Percentiles rank a stretch among this genome's conserved stretches.
Conservation (phyloP, 2,888 invertebrate genomes). For the Acronicta leporina region DNA sequence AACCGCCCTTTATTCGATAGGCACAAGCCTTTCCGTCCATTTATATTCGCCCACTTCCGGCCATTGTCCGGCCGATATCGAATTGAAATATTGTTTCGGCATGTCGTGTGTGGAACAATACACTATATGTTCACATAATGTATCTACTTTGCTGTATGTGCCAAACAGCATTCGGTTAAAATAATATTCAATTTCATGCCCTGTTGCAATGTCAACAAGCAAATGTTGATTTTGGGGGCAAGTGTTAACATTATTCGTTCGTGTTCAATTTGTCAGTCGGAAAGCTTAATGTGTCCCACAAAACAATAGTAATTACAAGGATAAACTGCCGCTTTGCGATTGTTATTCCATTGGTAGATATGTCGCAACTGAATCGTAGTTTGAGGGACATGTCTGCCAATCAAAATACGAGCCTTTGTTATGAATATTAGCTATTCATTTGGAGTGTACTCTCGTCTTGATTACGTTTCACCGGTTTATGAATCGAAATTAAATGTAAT, state of each 20-base stretch:
- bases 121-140: slow-evolving; percentile 57
- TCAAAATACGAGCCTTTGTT: slow-evolving; percentile 45
- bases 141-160: slow-evolving; percentile 53
- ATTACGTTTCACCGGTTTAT: slow-evolving; percentile 14
- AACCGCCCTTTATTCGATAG: slow-evolving; percentile 79
- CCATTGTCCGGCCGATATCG: slow-evolving; percentile 85
- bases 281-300: slow-evolving; percentile 63
- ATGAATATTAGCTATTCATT: slow-evolving; percentile 45
- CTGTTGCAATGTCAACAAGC: slow-evolving; percentile 64
- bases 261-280: slow-evolving; percentile 67
- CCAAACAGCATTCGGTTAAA: slow-evolving; percentile 56
- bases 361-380: slow-evolving; percentile 43
- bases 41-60: slow-evolving; percentile 87
- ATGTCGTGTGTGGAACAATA: slow-evolving; percentile 77
- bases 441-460: slow-evolving; percentile 6
- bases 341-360: slow-evolving; percentile 60
- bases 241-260: slow-evolving; percentile 71
- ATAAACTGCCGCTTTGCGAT: slow-evolving; percentile 60
- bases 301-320: slow-evolving; percentile 67
- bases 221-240: slow-evolving; percentile 70
- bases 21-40: slow-evolving; percentile 83
- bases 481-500: slow-evolving; percentile 1
- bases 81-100: slow-evolving; percentile 87
- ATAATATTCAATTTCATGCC: slow-evolving; percentile 65
- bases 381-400: slow-evolving; percentile 38